These are phyloP conservation scores for Azemiops feae DNA, from an alignment of 2,113 vertebrate genomes.

Conservation along the genomic window DNA sequence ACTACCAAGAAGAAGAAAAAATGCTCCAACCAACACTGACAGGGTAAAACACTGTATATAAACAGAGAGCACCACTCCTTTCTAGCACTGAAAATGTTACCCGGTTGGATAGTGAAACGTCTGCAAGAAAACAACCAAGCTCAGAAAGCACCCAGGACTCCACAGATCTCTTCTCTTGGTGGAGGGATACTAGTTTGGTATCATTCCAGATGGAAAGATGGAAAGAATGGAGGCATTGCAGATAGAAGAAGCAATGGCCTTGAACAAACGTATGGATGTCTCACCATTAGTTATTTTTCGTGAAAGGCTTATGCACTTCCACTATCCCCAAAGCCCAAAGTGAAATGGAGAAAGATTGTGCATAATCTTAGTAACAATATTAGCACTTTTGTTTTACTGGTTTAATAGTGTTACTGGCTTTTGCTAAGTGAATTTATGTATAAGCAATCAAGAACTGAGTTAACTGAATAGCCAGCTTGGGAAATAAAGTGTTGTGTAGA, in stretches of 20 bases:
- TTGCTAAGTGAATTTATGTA: not conserved
- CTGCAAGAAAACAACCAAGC: too few relatives aligned
- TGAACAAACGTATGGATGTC: not conserved
- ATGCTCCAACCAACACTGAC: too few relatives aligned
- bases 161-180: not conserved
- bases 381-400: not conserved
- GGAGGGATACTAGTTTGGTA: not conserved
- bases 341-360: not conserved
- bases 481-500: not conserved
- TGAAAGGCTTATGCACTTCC: not conserved
- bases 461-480: constrained; percentile 2
- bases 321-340: not conserved
- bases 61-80: too few relatives aligned
- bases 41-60: too few relatives aligned
- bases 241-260: not conserved
- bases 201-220: not conserved
- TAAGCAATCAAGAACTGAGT: not conserved
- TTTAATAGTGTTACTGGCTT: not conserved
- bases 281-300: not conserved
- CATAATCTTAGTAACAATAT: not conserved
- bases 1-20: too few relatives aligned
- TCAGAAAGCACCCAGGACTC: not conserved
- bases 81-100: too few relatives aligned
- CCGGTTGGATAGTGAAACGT: too few relatives aligned
- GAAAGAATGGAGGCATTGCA: not conserved